A percentile compares a stretch with the other conserved stretches of the same genome.
Evolutionary conservation across 2,888 invertebrate genomes (phyloP).

Genomic region (Pammene fasciana): DNA sequence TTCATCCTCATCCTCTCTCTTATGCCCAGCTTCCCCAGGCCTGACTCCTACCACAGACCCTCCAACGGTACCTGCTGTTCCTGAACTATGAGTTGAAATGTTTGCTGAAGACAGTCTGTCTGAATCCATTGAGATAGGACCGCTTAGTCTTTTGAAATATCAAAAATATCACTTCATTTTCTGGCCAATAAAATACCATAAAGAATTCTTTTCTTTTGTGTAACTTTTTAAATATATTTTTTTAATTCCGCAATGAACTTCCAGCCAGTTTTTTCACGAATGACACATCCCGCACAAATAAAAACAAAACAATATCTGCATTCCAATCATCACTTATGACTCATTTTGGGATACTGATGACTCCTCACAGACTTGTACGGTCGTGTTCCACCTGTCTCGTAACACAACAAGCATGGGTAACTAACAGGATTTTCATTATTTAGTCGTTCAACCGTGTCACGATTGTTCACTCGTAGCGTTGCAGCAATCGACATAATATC

Average conservation of each 20-base stretch:
- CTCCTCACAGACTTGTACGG: constrained; percentile 59
- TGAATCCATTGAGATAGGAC: constrained; percentile 78
- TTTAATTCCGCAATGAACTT: background rate
- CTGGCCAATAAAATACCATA: background rate
- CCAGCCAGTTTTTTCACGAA: constrained; percentile 56
- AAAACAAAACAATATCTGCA: constrained; percentile 77
- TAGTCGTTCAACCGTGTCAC: constrained; percentile 58
- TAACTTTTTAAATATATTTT: background rate
- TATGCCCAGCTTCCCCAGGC: constrained; percentile 67
- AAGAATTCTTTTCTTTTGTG: background rate
- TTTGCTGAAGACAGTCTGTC: constrained; percentile 79
- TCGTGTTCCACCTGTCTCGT: constrained; percentile 62
- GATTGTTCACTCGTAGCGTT: constrained; percentile 60
- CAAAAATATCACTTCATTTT: constrained; percentile 31
- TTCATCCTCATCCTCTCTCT: constrained; percentile 85
- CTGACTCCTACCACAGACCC: constrained; percentile 78
- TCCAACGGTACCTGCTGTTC: constrained; percentile 75
- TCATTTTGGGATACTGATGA: constrained; percentile 72
- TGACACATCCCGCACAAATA: constrained; percentile 67
- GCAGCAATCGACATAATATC: constrained; percentile 54
- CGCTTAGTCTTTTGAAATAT: constrained; percentile 53
- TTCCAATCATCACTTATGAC: constrained; percentile 71
- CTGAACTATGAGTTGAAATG: constrained; percentile 78
- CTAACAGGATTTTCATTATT: constrained; percentile 63
- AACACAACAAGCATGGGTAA: constrained; percentile 58